Evolutionary conservation across 2,797 vertebrate genomes (phyloP).

Genomic region (Eulemur coronatus): DNA sequence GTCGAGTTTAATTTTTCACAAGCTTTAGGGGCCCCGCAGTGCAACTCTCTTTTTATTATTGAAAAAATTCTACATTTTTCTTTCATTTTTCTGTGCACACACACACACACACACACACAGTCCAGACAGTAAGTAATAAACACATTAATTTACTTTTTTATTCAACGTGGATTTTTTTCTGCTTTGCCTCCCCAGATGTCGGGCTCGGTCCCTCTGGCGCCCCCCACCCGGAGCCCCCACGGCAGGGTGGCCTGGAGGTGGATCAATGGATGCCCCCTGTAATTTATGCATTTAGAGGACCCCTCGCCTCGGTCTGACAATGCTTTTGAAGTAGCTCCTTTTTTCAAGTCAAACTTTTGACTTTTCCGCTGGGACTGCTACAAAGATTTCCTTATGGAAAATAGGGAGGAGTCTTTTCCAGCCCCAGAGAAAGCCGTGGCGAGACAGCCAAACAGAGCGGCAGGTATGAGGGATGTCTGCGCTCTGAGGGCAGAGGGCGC

Average conservation of each 20-base stretch:
- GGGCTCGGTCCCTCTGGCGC: background rate
- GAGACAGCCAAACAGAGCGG: constrained; percentile 55
- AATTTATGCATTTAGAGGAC: constrained; percentile 81
- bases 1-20: constrained; percentile 99
- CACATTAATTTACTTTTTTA: constrained; percentile 78
- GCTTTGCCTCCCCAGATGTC: background rate
- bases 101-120: background rate
- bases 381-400: constrained; percentile 83
- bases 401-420: constrained; percentile 58
- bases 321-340: constrained; percentile 86
- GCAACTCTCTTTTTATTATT: constrained; percentile 93
- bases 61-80: constrained; percentile 89
- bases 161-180: constrained; percentile 43
- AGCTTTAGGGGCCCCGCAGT: constrained; percentile 94
- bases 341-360: constrained; percentile 86
- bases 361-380: constrained; percentile 83
- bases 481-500: background rate
- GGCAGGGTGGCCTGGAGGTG: constrained; percentile 59
- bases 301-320: constrained; percentile 82
- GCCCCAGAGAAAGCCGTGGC: constrained; percentile 67
- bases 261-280: constrained; percentile 60
- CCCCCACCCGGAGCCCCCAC: background rate
- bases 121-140: constrained; percentile 79
- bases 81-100: constrained; percentile 83
- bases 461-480: background rate